Evolutionary conservation across 2,888 invertebrate species (phyloP), one percentile per base, ranked within the genome.

Genomic region (Steromphala cineraria): DNA sequence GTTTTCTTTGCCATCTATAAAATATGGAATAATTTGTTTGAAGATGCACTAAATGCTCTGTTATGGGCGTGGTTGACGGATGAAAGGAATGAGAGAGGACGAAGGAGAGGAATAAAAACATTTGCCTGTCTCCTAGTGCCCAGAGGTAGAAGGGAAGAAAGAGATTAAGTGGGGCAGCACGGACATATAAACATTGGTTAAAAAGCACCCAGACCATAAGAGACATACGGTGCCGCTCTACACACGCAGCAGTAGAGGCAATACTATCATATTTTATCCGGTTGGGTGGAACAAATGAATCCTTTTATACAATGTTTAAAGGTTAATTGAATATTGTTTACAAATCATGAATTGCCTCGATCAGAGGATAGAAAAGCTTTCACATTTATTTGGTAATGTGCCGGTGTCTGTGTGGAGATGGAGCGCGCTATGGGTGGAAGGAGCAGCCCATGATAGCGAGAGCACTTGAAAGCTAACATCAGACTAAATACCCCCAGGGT

Each of bases 271-370:
- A 55, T 76, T 76, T 55, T 36, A 15, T 55, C 31, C 55, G 53
- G 10, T 55, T 24, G 76, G 55, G 76, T 36, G 76, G 76, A 76
- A 53, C 76, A 53, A 55, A 55, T 76, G 76, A 53, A 17, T 53
- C 55, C 19, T 15, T 31, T 53, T 36, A 76, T 53, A 53, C 53
- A 53, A 76, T 53, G 55, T 36, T 53, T 36, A 76, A 55, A 55
- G 76, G 53, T 55, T 76, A 76, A 76, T 76, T 76, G 76, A 76
- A 76, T 76, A 53, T 76, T 76, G 76, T 76, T 76, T 76, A 76
- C 76, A 76, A 76, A 76, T 53, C 76, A 76, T 55, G 55, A 76
- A 76, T 55, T 53, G 53, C 36, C 55, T 53, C 53, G 76, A 36
- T 76, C 55, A 31, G 31, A 76, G 55, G 36, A 21, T n/a, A 76